These are phyloP conservation scores for Berghia stephanieae DNA, from an alignment of 1,140 invertebrate genomes.

Conservation along the genomic window DNA sequence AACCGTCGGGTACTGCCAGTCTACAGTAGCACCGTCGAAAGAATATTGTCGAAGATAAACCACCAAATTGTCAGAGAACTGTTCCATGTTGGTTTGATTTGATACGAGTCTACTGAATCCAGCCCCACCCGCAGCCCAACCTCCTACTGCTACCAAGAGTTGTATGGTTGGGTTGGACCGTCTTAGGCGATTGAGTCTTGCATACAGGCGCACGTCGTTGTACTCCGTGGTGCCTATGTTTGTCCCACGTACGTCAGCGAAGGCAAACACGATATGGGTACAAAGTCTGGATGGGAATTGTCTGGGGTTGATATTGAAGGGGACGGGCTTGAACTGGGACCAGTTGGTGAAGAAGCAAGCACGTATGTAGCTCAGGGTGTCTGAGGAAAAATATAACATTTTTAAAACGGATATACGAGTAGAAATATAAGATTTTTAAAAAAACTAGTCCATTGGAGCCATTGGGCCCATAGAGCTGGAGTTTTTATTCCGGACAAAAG, in stretches of 20 bases:
- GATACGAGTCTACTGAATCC: constrained; percentile 66
- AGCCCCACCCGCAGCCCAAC: constrained; percentile 94
- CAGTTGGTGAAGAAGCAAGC: constrained; percentile 95
- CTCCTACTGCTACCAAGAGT: constrained; percentile 91
- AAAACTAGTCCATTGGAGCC: no score
- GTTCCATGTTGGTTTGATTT: constrained; percentile 32
- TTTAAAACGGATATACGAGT: no score
- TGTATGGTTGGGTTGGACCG: constrained; percentile 68
- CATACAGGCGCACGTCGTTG: constrained; percentile 35
- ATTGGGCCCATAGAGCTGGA: no score
- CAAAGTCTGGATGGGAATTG: constrained; percentile 87
- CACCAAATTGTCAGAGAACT: constrained; percentile 70
- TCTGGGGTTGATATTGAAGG: constrained; percentile 86
- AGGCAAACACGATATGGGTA: constrained; percentile 92
- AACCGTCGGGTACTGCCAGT: constrained; percentile 89
- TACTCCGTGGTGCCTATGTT: constrained; percentile 30
- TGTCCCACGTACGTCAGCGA: constrained; percentile 73
- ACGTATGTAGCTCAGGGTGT: constrained; percentile 26
- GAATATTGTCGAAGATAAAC: constrained; percentile 89
- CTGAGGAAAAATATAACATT: background rate
- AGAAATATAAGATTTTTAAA: no score
- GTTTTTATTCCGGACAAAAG: no score
- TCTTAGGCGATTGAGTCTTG: constrained; percentile 35
- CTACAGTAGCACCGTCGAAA: constrained; percentile 94
- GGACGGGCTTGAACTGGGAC: constrained; percentile 87